phyloP scores from a whole-genome alignment of 2,797 vertebrate species.

The Oreochromis grahami region DNA sequence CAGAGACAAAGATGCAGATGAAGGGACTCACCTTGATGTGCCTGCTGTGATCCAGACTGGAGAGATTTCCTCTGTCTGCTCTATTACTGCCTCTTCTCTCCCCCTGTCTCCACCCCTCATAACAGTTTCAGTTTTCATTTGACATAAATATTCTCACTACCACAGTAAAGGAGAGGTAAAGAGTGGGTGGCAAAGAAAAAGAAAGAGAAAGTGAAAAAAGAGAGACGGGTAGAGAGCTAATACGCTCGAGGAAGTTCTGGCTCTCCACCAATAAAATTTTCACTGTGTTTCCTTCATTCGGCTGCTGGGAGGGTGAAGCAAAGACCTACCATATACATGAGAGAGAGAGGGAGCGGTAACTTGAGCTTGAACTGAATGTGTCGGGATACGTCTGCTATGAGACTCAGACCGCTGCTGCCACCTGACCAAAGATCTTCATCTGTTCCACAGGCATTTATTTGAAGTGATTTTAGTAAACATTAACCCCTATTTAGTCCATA shows the following conservation, averaged over 20 bases:
- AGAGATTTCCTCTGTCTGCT: not conserved
- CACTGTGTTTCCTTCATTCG: not conserved
- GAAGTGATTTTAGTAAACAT: not conserved
- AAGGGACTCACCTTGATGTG: slow-evolving; percentile 11
- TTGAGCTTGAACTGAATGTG: not conserved
- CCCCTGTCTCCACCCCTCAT: not conserved
- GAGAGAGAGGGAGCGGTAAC: not conserved
- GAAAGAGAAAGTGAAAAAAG: not conserved
- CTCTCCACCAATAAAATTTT: not conserved
- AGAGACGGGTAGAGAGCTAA: not conserved
- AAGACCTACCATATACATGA: not conserved
- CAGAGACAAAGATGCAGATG: not conserved
- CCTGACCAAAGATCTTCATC: not conserved
- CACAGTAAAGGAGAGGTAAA: not conserved
- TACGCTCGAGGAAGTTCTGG: not conserved
- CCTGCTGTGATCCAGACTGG: not conserved
- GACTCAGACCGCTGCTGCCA: not conserved
- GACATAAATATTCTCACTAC: not conserved
- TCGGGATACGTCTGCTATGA: not conserved
- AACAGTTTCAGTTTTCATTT: slow-evolving; percentile 19
- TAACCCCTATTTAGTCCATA: not conserved
- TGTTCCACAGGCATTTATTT: not conserved
- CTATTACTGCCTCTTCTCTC: not conserved
- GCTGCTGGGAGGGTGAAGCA: not conserved
- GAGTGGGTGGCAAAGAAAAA: not conserved